Percentiles rank a stretch among this genome's conserved stretches.
These are phyloP conservation scores for Adelges cooleyi DNA, from an alignment of 1,140 invertebrate genomes.

Conservation along the genomic window DNA sequence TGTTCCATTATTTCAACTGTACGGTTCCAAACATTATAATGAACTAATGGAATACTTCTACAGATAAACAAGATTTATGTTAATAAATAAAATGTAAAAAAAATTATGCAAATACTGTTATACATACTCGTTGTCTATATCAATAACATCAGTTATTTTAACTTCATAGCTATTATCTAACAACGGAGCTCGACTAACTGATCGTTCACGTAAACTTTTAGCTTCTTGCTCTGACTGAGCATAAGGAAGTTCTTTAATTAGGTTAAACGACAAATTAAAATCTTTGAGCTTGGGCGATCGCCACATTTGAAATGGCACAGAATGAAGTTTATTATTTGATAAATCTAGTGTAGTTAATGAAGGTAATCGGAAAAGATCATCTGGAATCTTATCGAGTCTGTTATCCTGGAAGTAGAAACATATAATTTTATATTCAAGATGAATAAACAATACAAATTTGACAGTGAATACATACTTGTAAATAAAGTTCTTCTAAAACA, in stretches of 20 bases:
- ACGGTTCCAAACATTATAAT: constrained; percentile 60
- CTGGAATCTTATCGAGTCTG: constrained; percentile 63
- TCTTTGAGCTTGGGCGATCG: constrained; percentile 75
- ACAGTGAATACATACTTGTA: constrained; percentile 40
- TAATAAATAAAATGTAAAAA: too few relatives aligned
- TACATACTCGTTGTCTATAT: constrained; percentile 9
- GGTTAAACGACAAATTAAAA: constrained; percentile 82
- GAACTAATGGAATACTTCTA: constrained; percentile 33
- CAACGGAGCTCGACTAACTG: constrained; percentile 33
- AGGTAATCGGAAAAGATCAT: constrained; percentile 70
- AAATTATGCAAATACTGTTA: neutral
- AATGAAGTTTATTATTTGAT: constrained; percentile 85
- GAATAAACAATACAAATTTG: neutral
- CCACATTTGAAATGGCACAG: constrained; percentile 80
- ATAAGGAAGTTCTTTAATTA: constrained; percentile 67
- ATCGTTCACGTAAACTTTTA: constrained; percentile 31
- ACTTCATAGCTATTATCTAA: constrained; percentile 31
- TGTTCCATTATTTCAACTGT: constrained; percentile 58
- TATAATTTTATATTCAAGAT: neutral
- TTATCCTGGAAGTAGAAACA: constrained; percentile 53
- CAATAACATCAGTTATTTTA: neutral
- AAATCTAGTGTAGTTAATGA: constrained; percentile 71
- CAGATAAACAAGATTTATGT: neutral
- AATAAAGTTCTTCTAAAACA: constrained; percentile 74
- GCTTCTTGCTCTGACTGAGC: constrained; percentile 34